Conservation (phyloP, 1,140 invertebrate species). For the Brachionus angularis region DNA sequence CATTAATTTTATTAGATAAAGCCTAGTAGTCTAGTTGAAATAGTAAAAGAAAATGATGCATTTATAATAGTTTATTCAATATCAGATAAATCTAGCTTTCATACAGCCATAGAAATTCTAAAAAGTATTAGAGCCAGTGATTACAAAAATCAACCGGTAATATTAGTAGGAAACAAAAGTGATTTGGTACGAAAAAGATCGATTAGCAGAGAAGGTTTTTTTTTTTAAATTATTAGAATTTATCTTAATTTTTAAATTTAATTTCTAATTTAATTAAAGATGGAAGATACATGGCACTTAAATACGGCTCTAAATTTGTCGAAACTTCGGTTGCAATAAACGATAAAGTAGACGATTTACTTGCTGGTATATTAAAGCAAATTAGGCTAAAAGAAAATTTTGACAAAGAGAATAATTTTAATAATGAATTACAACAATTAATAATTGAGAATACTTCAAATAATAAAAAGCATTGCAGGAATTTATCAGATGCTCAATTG, state of each 20-base stretch:
- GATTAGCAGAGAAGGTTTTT: conserved; percentile 14
- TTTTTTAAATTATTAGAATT: neutral
- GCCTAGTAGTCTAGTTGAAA: conserved; percentile 4
- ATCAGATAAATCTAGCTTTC: conserved; percentile 12
- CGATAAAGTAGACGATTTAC: conserved; percentile 43
- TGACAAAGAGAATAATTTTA: conserved; percentile 1
- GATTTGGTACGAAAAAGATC: conserved; percentile 41
- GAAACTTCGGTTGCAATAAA: conserved; percentile 44
- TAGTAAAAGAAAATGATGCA: conserved; percentile 28
- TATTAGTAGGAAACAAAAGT: conserved; percentile 42
- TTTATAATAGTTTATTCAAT: conserved; percentile 43
- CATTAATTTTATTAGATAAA: conserved; percentile 4
- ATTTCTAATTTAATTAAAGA: neutral
- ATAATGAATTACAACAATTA: neutral
- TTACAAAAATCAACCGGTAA: conserved; percentile 25
- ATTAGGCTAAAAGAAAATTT: conserved; percentile 28
- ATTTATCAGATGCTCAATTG: conserved; percentile 24
- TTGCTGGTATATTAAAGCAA: conserved; percentile 42
- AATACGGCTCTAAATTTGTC: conserved; percentile 37
- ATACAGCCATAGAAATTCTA: conserved; percentile 13
- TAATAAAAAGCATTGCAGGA: conserved; percentile 7
- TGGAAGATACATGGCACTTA: neutral
- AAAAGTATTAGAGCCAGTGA: conserved; percentile 33
- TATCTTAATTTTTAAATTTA: neutral
- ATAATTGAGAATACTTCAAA: neutral